Evolutionary conservation across 2,888 invertebrate genomes (phyloP).

Genomic region (Andrena flavipes): DNA sequence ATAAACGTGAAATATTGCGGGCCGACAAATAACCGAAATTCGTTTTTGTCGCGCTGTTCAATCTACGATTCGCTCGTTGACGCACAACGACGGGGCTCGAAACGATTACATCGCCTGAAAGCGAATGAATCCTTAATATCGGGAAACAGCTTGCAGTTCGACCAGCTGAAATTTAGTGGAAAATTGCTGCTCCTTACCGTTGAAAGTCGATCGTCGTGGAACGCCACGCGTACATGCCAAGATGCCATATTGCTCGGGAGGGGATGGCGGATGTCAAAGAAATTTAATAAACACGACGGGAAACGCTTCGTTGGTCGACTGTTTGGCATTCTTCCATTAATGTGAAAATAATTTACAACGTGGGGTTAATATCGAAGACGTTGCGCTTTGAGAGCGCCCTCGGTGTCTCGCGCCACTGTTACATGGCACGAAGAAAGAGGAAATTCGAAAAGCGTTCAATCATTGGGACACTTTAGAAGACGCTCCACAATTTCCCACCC

Average conservation of each 20-base stretch:
- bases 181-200: not conserved
- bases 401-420: not conserved
- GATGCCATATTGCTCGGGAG: conserved; percentile 46
- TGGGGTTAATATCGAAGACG: conserved; percentile 42
- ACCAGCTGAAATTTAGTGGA: not conserved
- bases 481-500: not conserved
- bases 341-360: conserved; percentile 69
- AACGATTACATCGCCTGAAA: not conserved
- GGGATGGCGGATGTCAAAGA: conserved; percentile 63
- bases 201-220: not conserved
- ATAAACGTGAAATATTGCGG: conserved; percentile 42
- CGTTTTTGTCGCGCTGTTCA: conserved; percentile 19
- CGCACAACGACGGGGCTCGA: not conserved
- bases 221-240: conserved; percentile 31
- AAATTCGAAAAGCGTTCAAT: not conserved
- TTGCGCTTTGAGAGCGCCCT: conserved; percentile 19
- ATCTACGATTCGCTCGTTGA: not conserved
- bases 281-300: conserved; percentile 74
- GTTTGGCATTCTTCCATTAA: conserved; percentile 69
- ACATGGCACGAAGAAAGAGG: not conserved
- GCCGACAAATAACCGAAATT: conserved; percentile 35
- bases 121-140: not conserved
- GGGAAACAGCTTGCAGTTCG: not conserved
- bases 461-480: not conserved
- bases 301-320: conserved; percentile 53